Evolutionary conservation across 1,140 invertebrate species (phyloP).

Genomic region (Lepidotrigona ventralis): DNA sequence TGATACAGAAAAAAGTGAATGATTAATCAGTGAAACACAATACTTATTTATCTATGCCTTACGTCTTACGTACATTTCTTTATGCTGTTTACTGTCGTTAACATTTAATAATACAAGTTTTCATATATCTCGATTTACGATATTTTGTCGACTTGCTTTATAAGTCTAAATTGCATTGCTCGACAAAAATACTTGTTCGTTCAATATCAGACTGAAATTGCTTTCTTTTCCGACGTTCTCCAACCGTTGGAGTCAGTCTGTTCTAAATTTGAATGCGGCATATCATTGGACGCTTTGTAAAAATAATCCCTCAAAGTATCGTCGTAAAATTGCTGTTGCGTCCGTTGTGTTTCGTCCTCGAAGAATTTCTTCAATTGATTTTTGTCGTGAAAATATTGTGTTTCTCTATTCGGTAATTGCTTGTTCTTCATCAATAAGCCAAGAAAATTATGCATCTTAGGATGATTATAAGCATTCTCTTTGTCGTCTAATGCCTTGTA

Average conservation of each 20-base stretch:
- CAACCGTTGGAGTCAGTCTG: not conserved
- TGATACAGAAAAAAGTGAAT: not conserved
- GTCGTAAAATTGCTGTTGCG: conserved; percentile 49
- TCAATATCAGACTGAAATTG: not conserved
- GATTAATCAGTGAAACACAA: not conserved
- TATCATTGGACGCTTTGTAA: conserved; percentile 63
- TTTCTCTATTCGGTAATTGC: conserved; percentile 65
- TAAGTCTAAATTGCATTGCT: not conserved
- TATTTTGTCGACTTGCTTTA: not conserved
- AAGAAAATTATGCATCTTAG: conserved; percentile 74
- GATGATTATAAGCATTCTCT: conserved; percentile 68
- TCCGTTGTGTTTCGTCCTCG: conserved; percentile 60
- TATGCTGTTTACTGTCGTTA: not conserved
- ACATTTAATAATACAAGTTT: not conserved
- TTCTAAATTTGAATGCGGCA: not conserved
- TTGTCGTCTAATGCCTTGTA: conserved; percentile 47
- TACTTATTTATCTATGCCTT: not conserved
- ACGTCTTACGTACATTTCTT: not conserved
- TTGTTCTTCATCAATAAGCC: conserved; percentile 78
- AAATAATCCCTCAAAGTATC: conserved; percentile 55
- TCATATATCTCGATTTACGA: not conserved
- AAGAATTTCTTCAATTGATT: conserved; percentile 60
- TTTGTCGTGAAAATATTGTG: conserved; percentile 54
- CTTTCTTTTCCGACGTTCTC: not conserved
- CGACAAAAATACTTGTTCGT: too few relatives aligned